These are phyloP conservation scores for Gymnosoma rotundatum DNA, from an alignment of 2,888 invertebrate species.

Conservation along the genomic window DNA sequence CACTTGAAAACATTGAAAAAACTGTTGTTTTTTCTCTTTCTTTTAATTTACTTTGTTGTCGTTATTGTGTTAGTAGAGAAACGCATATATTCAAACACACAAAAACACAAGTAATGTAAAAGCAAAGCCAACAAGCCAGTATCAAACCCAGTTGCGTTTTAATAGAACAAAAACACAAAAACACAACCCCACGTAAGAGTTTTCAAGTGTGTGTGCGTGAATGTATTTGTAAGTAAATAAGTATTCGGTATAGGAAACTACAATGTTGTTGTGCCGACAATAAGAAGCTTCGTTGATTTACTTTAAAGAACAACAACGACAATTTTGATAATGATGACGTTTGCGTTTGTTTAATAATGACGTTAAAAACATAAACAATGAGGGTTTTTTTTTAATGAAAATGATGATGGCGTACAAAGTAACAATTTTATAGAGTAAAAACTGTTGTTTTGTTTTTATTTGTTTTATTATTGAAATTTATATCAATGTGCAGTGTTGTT, in stretches of 20 bases:
- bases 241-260: slow-evolving; percentile 20
- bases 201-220: not conserved
- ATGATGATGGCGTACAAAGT: slow-evolving; percentile 8
- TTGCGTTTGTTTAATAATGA: slow-evolving; percentile 19
- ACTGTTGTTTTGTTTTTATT: not conserved
- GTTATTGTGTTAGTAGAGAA: slow-evolving; percentile 13
- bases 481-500: not conserved
- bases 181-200: not conserved
- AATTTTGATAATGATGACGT: slow-evolving; percentile 24
- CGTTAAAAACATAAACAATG: not conserved
- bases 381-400: too few relatives aligned
- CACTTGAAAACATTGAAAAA: too few relatives aligned
- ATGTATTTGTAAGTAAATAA: slow-evolving; percentile 27
- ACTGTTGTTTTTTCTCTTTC: not conserved
- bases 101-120: slow-evolving; percentile 21
- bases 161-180: not conserved
- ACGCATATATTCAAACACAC: slow-evolving; percentile 11
- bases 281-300: slow-evolving; percentile 37
- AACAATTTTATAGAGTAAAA: slow-evolving; percentile 11
- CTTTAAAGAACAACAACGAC: slow-evolving; percentile 20
- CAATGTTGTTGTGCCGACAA: not conserved
- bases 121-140: slow-evolving; percentile 30
- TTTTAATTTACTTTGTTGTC: not conserved
- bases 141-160: slow-evolving; percentile 40
- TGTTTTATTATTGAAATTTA: slow-evolving; percentile 9